These are phyloP conservation scores for Chloropsis hardwickii DNA, from an alignment of 2,113 vertebrate species.

Conservation along the genomic window DNA sequence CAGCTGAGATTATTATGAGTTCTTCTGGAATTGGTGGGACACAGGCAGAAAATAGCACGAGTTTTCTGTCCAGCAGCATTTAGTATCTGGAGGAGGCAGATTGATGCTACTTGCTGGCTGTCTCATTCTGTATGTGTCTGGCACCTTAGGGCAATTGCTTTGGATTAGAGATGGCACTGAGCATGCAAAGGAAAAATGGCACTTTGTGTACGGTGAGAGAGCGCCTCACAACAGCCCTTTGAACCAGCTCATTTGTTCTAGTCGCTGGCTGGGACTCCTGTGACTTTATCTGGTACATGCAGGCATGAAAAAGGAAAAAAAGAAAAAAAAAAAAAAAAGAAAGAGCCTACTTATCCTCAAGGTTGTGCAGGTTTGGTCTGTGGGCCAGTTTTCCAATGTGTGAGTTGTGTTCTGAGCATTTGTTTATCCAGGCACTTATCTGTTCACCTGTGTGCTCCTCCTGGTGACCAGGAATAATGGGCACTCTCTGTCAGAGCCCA, in stretches of 20 bases:
- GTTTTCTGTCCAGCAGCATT: not conserved
- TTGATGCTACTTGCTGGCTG: conserved; percentile 3
- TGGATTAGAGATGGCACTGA: not conserved
- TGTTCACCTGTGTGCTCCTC: not conserved
- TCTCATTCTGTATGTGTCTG: not conserved
- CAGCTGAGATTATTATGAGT: not conserved
- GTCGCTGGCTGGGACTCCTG: not conserved
- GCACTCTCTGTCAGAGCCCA: not conserved
- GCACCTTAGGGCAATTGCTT: conserved; percentile 12
- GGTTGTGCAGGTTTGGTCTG: not conserved
- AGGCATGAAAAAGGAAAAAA: not conserved
- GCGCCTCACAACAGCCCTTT: not conserved
- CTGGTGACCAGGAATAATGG: not conserved
- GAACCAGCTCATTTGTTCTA: not conserved
- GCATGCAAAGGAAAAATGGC: not conserved
- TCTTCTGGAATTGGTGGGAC: not conserved
- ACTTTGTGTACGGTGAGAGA: not conserved
- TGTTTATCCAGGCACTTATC: not conserved
- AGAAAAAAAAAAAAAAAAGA: not conserved
- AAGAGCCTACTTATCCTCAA: not conserved
- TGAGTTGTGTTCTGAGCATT: not conserved
- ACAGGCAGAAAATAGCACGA: not conserved
- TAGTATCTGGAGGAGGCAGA: not conserved
- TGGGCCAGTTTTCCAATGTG: not conserved
- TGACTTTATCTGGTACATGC: not conserved